Percentiles rank a stretch among this genome's conserved stretches.
These are phyloP conservation scores for Larimichthys crocea DNA, from an alignment of 2,113 vertebrate species.

Conservation along the genomic window DNA sequence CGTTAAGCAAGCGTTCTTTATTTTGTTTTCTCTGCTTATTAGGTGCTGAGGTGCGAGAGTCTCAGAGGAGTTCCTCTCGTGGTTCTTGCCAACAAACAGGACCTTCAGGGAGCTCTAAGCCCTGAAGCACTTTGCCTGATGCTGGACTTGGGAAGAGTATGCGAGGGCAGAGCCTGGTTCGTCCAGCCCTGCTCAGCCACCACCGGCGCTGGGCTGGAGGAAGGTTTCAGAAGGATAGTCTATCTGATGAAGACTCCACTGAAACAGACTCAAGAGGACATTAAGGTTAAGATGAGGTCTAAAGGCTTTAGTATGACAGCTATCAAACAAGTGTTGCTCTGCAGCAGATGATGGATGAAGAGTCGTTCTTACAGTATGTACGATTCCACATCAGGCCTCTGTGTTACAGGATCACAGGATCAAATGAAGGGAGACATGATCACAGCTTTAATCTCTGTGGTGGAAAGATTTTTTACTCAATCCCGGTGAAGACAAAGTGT, in stretches of 20 bases:
- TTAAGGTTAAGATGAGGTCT: constrained; percentile 68
- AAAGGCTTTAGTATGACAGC: constrained; percentile 64
- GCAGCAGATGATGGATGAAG: constrained; percentile 45
- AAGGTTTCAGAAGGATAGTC: constrained; percentile 84
- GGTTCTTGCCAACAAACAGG: constrained; percentile 93
- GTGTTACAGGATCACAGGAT: background rate
- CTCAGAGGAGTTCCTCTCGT: constrained; percentile 85
- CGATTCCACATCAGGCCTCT: constrained; percentile 11
- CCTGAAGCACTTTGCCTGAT: constrained; percentile 84
- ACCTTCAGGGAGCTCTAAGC: constrained; percentile 83
- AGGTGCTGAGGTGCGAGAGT: constrained; percentile 83
- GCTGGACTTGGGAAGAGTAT: constrained; percentile 84
- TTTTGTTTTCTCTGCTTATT: background rate
- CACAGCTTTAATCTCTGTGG: constrained; percentile 16
- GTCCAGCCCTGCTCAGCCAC: constrained; percentile 91
- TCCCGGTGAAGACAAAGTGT: background rate
- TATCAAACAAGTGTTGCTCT: constrained; percentile 50
- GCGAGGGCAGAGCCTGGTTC: constrained; percentile 89
- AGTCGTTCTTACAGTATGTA: background rate
- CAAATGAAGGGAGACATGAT: too few species aligned
- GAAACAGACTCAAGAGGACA: constrained; percentile 72
- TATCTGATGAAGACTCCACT: constrained; percentile 83
- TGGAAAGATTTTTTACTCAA: background rate
- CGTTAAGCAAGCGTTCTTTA: too few species aligned
- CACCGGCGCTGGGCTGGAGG: constrained; percentile 85